Base-by-base conservation (phyloP, 1,140 invertebrate species). In the Panonychus citri region DNA sequence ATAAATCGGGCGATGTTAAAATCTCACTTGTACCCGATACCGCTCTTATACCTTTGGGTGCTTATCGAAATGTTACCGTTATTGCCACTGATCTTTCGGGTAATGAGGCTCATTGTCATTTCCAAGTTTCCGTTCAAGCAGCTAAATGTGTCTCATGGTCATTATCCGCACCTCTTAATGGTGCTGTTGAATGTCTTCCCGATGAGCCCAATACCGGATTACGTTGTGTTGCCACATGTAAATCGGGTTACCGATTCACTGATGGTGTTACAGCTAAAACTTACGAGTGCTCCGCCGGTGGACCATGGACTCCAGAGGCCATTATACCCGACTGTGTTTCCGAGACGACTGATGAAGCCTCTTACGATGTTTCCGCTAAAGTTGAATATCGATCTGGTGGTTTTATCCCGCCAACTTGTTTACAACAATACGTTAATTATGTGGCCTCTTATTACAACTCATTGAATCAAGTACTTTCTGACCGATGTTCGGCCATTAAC, bases 121-220 rank as follows among this genome's bases (percentile, higher is more conserved):
- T 94, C 78, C 90, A 95, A 74, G 85, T 85, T 1, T 65, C 66
- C 2, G 66, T 73, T n/a, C 83, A 91, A 77, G 85, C 90, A 3
- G 87, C 87, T 2, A 82, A 84, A 17, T 96, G 90, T 66, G 86
- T 89, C 1, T 82, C 89, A 64, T 93, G 87, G 86, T 87, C 94
- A 67, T 66, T 95, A 2, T 81, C 81, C 66, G 76, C 82, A 21
- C 88, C 90, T 10, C 79, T 81, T 2, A 82, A 91, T 69, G 88
- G 88, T 39, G 81, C 78, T 54, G 71, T 93, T 0, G 87, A 89
- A 64, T 95, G 90, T 64, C 68, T 84, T 15, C 79, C 82, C 25
- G 64, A 62, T 39, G 83, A 86, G 56, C 59, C 60, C 19, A 17
- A 5, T n/a, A 78, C 77, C 64, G 83, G 83, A 57, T 74, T 85